These are phyloP conservation scores for Cottus gobio DNA, from an alignment of 2,113 vertebrate species.

Conservation along the genomic window DNA sequence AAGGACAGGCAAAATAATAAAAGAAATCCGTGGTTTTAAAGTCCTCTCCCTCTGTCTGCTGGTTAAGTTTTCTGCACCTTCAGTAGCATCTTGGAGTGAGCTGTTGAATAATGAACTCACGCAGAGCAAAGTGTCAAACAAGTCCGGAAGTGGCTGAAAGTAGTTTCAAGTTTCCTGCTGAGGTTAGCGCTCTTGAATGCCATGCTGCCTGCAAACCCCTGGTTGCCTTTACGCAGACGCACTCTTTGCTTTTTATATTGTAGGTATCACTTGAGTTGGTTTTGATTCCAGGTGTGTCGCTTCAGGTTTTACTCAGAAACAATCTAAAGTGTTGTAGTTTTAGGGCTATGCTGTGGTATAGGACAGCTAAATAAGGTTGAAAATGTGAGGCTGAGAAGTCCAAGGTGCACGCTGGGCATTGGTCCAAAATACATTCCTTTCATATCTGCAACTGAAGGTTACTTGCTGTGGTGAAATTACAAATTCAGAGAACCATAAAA, in stretches of 20 bases:
- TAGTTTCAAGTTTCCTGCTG: constrained; percentile 75
- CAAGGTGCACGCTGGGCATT: constrained; percentile 64
- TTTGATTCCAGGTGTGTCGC: constrained; percentile 17
- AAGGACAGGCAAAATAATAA: constrained; percentile 47
- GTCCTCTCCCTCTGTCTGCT: not conserved
- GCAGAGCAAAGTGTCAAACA: constrained; percentile 45
- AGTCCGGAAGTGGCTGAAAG: constrained; percentile 74
- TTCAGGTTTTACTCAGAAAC: constrained; percentile 3
- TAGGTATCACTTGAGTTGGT: not conserved
- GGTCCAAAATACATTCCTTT: constrained; percentile 68
- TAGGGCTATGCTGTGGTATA: not conserved
- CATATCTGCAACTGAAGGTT: constrained; percentile 67
- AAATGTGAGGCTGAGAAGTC: constrained; percentile 44
- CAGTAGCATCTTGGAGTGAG: not conserved
- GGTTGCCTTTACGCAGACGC: not conserved
- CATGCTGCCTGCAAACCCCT: constrained; percentile 40
- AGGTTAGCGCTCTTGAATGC: constrained; percentile 61
- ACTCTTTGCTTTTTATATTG: not conserved
- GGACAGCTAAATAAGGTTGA: constrained; percentile 23
- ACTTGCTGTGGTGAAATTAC: constrained; percentile 48
- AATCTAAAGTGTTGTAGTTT: not conserved
- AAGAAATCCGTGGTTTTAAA: constrained; percentile 28
- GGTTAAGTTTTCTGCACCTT: constrained; percentile 15
- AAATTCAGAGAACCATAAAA: constrained; percentile 46
- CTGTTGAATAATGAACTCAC: constrained; percentile 51